Evolutionary conservation across 2,888 invertebrate species (phyloP).

Genomic region (Caenorhabditis uteleia): DNA sequence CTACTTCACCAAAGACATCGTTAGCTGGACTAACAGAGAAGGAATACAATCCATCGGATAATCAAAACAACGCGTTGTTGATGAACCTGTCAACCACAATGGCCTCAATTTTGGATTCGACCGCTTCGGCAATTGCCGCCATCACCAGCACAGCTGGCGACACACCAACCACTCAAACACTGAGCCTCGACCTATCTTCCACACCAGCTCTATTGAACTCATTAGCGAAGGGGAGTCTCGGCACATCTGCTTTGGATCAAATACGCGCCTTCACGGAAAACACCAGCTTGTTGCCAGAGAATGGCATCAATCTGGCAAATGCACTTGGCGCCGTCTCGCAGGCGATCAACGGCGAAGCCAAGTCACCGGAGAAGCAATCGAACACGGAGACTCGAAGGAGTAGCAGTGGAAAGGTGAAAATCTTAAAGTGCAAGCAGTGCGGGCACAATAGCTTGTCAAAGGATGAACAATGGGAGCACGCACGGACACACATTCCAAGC

Average conservation of each 20-base stretch:
- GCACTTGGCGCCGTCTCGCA: slow-evolving; percentile 42
- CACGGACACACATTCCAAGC: slow-evolving; percentile 85
- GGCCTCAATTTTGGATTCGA: slow-evolving; percentile 53
- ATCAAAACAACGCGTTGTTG: slow-evolving; percentile 13
- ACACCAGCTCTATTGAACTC: slow-evolving; percentile 25
- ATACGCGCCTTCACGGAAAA: slow-evolving; percentile 75
- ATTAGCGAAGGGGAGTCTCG: slow-evolving; percentile 8
- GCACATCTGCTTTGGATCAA: slow-evolving; percentile 59
- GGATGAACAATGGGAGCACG: slow-evolving; percentile 90
- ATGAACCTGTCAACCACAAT: slow-evolving; percentile 50
- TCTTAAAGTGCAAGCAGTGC: slow-evolving; percentile 91
- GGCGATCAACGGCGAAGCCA: slow-evolving; percentile 61
- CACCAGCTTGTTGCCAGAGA: slow-evolving; percentile 70
- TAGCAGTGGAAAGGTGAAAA: slow-evolving; percentile 75
- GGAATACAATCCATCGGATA: slow-evolving; percentile 1
- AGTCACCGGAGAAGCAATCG: slow-evolving; percentile 69
- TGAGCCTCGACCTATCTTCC: slow-evolving; percentile 19
- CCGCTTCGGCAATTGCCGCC: slow-evolving; percentile 39
- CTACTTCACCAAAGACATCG: slow-evolving; percentile 12
- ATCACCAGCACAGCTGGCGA: background rate
- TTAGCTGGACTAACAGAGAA: too few relatives aligned
- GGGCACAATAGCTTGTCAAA: slow-evolving; percentile 82
- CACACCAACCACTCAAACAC: background rate
- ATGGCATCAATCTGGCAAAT: slow-evolving; percentile 34
- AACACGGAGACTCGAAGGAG: slow-evolving; percentile 36